Conservation (phyloP, 2,797 vertebrate species). For the Tokudaia muenninki region DNA sequence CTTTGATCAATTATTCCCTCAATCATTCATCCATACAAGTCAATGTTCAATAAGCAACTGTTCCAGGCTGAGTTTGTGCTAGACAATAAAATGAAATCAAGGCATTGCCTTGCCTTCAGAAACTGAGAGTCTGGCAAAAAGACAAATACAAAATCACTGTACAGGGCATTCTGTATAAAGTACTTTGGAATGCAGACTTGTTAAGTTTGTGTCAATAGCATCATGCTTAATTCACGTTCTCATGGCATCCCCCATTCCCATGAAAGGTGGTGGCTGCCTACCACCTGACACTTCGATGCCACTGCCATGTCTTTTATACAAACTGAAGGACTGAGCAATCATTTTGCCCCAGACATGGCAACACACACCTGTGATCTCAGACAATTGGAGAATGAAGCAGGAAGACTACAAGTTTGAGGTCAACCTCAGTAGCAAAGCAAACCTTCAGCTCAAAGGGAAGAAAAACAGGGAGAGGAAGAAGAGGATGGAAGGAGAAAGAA, state of each 20-base stretch:
- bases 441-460: neutral
- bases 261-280: neutral
- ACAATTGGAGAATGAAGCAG: neutral
- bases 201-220: neutral
- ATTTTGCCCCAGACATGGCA: neutral
- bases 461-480: neutral
- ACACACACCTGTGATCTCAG: neutral
- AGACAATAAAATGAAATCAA: slow-evolving; percentile 1
- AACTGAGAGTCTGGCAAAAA: neutral
- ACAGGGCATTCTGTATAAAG: neutral
- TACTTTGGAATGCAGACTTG: neutral
- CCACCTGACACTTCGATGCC: neutral
- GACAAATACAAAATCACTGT: neutral
- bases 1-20: neutral
- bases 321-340: neutral
- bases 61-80: neutral
- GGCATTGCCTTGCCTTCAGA: neutral
- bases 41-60: neutral
- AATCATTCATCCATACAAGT: neutral
- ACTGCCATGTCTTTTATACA: neutral
- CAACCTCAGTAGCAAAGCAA: neutral
- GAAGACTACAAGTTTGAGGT: neutral
- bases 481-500: too few relatives aligned
- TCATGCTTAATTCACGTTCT: neutral
- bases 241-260: neutral